Evolutionary conservation across 2,888 invertebrate genomes (phyloP).

Genomic region (Caenorhabditis wallacei): DNA sequence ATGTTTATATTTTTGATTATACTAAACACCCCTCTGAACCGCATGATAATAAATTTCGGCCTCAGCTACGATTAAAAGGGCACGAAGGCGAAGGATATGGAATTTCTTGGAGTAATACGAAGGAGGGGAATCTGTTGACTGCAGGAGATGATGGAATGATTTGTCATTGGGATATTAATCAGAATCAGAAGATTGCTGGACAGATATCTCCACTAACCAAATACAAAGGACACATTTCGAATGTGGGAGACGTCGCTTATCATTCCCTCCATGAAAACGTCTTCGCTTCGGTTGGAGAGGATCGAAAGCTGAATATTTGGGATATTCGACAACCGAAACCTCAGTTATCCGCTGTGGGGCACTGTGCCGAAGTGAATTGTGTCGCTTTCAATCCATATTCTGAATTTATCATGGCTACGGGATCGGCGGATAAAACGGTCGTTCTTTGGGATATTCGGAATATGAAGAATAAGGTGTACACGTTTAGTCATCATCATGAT

Average conservation of each 20-base stretch:
- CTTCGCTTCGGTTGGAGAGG: constrained; percentile 99
- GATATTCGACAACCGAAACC: constrained; percentile 98
- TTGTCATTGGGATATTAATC: constrained; percentile 99
- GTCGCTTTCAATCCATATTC: constrained; percentile 99
- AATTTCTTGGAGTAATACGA: constrained; percentile 98
- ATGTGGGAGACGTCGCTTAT: constrained; percentile 98
- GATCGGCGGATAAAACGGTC: constrained; percentile 97
- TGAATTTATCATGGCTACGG: constrained; percentile 98
- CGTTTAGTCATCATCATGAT: constrained; percentile 99
- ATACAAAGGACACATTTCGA: constrained; percentile 87
- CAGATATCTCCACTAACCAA: constrained; percentile 97
- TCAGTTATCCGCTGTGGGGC: constrained; percentile 98
- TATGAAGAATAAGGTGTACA: constrained; percentile 96
- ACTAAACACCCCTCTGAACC: constrained; percentile 99
- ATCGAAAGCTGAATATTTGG: constrained; percentile 98
- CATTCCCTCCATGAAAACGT: constrained; percentile 97
- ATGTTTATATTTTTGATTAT: constrained; percentile 97
- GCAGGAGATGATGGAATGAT: constrained; percentile 93
- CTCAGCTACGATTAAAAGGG: constrained; percentile 94
- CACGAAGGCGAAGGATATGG: constrained; percentile 94
- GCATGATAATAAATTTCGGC: constrained; percentile 95
- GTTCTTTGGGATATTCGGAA: constrained; percentile 99
- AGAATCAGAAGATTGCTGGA: constrained; percentile 91
- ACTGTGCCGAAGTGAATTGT: constrained; percentile 96
- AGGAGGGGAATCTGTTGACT: constrained; percentile 95